Conservation (phyloP, 1,140 invertebrate species). For the Oedothorax gibbosus region DNA sequence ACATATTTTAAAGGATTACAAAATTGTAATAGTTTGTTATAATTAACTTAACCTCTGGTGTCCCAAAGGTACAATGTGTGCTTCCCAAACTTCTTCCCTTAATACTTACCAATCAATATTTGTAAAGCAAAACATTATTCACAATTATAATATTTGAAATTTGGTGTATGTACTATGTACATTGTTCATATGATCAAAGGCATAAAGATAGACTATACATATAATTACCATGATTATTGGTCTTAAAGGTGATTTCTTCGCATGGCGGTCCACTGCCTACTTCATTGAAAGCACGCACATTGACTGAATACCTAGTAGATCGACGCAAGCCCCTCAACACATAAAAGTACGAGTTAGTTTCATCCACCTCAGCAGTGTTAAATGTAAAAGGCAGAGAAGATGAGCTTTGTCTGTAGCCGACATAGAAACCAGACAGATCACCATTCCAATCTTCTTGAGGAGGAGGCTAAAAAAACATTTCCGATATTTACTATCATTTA, state of each 20-base stretch:
- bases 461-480: conserved; percentile 73
- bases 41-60: too few species aligned
- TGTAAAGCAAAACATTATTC: too few species aligned
- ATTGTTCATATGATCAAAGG: too few species aligned
- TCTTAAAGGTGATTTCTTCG: conserved; percentile 66
- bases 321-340: conserved; percentile 79
- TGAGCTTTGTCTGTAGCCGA: conserved; percentile 85
- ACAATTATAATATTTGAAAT: too few species aligned
- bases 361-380: conserved; percentile 33
- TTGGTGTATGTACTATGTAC: too few species aligned
- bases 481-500: background rate
- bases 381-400: conserved; percentile 30
- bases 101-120: too few species aligned
- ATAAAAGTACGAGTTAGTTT: conserved; percentile 10
- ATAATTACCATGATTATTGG: conserved; percentile 68
- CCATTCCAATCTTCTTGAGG: conserved; percentile 90
- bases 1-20: too few species aligned
- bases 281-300: conserved; percentile 68
- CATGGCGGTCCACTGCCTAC: conserved; percentile 68
- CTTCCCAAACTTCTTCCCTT: too few species aligned
- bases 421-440: conserved; percentile 83
- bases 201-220: background rate
- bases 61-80: too few species aligned
- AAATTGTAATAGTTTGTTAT: too few species aligned
- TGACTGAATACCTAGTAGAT: conserved; percentile 75